phyloP scores from a whole-genome alignment of 2,888 invertebrate species.

The Agrilus cyanescens region DNA sequence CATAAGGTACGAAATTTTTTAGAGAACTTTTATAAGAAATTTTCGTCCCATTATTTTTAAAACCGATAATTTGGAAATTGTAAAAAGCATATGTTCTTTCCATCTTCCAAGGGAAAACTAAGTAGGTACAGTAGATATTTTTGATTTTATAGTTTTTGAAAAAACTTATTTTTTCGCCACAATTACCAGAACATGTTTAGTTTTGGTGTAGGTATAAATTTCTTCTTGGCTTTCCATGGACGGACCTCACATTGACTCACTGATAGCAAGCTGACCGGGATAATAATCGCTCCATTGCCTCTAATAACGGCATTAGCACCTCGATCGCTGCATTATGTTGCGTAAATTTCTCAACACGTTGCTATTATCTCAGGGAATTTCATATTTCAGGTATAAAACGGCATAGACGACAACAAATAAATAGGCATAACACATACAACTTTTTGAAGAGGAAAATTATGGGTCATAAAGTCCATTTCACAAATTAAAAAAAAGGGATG shows the following conservation, averaged over 20 bases:
- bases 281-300: conserved; percentile 15
- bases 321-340: conserved; percentile 20
- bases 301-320: conserved; percentile 26
- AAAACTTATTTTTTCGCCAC: too few relatives aligned
- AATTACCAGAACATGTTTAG: neutral
- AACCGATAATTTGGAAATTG: too few relatives aligned
- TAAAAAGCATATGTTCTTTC: too few relatives aligned
- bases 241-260: conserved; percentile 19
- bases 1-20: too few relatives aligned
- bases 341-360: conserved; percentile 14
- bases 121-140: too few relatives aligned
- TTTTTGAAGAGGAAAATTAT: too few relatives aligned
- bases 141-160: too few relatives aligned
- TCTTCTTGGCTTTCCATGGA: neutral
- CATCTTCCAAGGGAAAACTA: too few relatives aligned
- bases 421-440: conserved; percentile 2
- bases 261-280: conserved; percentile 14
- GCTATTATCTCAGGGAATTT: conserved; percentile 6
- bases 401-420: conserved; percentile 1
- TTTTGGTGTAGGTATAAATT: neutral
- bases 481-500: too few relatives aligned
- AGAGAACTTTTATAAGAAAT: too few relatives aligned
- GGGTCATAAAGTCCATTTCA: too few relatives aligned
- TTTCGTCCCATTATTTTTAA: too few relatives aligned
- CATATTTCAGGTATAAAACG: conserved; percentile 3